Conservation (phyloP, 2,113 vertebrate species). For the Myrmecobius fasciatus region DNA sequence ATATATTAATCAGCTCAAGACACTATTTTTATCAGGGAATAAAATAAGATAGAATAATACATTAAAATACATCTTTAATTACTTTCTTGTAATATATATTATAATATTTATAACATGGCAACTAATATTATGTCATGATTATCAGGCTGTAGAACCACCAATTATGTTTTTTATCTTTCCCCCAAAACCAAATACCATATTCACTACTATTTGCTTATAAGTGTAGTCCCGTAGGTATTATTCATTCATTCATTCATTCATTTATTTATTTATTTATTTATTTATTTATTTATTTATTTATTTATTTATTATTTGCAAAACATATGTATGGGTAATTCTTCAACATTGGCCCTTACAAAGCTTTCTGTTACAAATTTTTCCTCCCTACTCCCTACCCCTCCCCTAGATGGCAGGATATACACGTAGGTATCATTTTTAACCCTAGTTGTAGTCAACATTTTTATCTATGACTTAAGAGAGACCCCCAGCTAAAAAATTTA, state of each 20-base stretch:
- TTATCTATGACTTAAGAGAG: not conserved
- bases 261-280: too few species aligned
- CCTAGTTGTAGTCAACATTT: not conserved
- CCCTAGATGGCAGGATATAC: too few species aligned
- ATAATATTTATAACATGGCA: not conserved
- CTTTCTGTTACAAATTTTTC: too few species aligned
- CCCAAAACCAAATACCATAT: not conserved
- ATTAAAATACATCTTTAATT: not conserved
- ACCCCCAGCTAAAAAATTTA: not conserved
- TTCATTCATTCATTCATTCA: too few species aligned
- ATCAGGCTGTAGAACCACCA: not conserved
- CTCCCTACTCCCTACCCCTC: too few species aligned
- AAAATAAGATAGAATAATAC: too few species aligned
- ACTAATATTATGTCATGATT: constrained; percentile 1
- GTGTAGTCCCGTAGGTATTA: too few species aligned
- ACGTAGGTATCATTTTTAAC: not conserved
- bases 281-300: too few species aligned
- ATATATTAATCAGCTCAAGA: not conserved
- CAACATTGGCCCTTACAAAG: too few species aligned
- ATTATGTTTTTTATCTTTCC: not conserved
- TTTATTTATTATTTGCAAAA: too few species aligned
- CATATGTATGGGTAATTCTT: too few species aligned
- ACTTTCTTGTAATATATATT: not conserved
- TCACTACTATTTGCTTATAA: not conserved
- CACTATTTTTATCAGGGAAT: not conserved